phyloP scores from a whole-genome alignment of 2,113 vertebrate genomes.

The Rallus limicola region DNA sequence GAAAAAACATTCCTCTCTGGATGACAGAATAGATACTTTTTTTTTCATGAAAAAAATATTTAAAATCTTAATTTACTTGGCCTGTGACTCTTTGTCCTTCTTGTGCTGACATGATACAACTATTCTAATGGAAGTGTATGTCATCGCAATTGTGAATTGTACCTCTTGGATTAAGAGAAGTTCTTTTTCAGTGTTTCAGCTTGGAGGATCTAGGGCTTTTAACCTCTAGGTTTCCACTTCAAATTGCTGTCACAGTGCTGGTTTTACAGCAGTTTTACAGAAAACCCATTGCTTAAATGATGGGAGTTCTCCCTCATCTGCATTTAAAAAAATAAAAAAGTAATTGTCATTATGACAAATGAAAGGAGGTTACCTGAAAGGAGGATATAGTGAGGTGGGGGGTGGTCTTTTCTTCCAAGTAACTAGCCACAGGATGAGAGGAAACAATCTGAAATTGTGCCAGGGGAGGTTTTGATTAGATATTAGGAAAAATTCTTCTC shows the following conservation, averaged over 20 bases:
- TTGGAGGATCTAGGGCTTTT: not conserved
- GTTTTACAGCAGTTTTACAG: not conserved
- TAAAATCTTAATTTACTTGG: rapidly evolving
- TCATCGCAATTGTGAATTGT: not conserved
- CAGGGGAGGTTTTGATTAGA: no score
- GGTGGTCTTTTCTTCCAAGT: no score
- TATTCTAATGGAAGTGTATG: not conserved
- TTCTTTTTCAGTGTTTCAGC: not conserved
- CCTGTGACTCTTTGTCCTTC: not conserved
- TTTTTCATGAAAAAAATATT: not conserved
- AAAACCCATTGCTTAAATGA: not conserved
- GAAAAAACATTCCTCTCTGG: not conserved
- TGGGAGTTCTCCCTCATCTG: not conserved
- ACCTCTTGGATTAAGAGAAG: not conserved
- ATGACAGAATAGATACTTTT: not conserved
- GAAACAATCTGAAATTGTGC: no score
- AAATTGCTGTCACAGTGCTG: not conserved
- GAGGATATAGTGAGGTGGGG: no score
- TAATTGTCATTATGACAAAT: not conserved
- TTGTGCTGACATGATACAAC: not conserved
- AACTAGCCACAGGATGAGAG: no score
- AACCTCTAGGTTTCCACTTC: not conserved
- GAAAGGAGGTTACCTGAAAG: no score
- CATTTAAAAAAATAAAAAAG: not conserved
- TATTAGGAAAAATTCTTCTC: no score